Conservation (phyloP, 2,113 vertebrate species). For the Girardinichthys multiradiatus region DNA sequence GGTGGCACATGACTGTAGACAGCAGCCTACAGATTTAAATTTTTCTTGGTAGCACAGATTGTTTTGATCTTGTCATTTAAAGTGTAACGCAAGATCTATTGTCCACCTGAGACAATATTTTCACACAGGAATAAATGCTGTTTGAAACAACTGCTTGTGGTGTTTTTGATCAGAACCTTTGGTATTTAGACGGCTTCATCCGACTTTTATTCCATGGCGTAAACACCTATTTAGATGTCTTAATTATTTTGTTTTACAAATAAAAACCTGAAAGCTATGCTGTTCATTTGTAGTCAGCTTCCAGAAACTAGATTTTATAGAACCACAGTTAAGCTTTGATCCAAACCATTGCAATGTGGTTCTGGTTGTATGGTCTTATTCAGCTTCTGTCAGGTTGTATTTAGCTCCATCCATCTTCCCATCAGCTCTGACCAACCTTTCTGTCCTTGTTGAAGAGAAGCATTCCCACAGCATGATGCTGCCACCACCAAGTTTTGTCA, state of each 20-base stretch:
- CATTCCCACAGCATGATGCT: not conserved
- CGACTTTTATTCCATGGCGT: not conserved
- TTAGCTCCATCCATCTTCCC: too few relatives aligned
- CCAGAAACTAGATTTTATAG: too few relatives aligned
- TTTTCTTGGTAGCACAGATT: slow-evolving; percentile 50
- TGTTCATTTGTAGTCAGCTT: too few relatives aligned
- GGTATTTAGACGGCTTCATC: not conserved
- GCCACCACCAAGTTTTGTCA: not conserved
- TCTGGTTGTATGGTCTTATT: too few relatives aligned
- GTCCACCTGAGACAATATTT: slow-evolving; percentile 75
- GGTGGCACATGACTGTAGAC: slow-evolving; percentile 49
- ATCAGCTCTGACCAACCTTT: too few relatives aligned
- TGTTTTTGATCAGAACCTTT: not conserved
- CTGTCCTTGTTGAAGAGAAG: too few relatives aligned
- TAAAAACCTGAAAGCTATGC: not conserved
- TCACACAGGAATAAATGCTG: slow-evolving; percentile 79
- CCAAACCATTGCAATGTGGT: too few relatives aligned
- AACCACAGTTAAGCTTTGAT: too few relatives aligned
- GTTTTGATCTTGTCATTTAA: slow-evolving; percentile 69
- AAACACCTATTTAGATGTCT: too few relatives aligned
- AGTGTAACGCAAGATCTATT: slow-evolving; percentile 66
- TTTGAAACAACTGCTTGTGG: slow-evolving; percentile 61
- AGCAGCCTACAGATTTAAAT: slow-evolving; percentile 26
- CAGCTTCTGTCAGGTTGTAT: too few relatives aligned
- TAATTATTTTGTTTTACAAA: not conserved